Evolutionary conservation across 2,888 invertebrate genomes (phyloP).

Genomic region (Seira musarum): DNA sequence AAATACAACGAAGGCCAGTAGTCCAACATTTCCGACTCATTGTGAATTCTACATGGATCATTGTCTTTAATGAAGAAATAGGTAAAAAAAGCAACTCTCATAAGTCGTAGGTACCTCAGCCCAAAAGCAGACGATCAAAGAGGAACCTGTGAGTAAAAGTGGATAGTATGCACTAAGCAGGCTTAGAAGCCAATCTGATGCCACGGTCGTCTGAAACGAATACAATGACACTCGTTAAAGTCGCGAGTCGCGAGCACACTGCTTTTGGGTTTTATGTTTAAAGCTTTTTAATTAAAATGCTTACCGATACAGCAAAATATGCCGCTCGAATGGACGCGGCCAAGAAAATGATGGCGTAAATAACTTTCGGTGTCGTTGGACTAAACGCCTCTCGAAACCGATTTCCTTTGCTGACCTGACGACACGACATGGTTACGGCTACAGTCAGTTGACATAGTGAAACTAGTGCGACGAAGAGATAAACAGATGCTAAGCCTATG

Average conservation of each 20-base stretch:
- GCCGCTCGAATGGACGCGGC: conserved; percentile 89
- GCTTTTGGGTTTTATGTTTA: not conserved
- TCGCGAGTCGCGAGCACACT: not conserved
- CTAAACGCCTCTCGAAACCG: conserved; percentile 88
- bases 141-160: conserved; percentile 88
- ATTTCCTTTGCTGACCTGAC: conserved; percentile 77
- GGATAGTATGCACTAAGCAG: conserved; percentile 93
- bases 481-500: conserved; percentile 78
- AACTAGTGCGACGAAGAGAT: conserved; percentile 86
- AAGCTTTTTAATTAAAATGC: no score
- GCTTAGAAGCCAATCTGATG: conserved; percentile 89
- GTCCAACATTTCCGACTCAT: not conserved
- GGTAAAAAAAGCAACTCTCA: not conserved
- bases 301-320: conserved; percentile 91
- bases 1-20: not conserved
- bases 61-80: not conserved
- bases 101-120: conserved; percentile 82
- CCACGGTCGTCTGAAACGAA: conserved; percentile 80
- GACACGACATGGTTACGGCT: conserved; percentile 76
- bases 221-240: conserved; percentile 25
- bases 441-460: conserved; percentile 89
- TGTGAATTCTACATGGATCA: not conserved
- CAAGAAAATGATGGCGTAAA: conserved; percentile 89
- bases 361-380: conserved; percentile 90
- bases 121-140: conserved; percentile 94